phyloP scores from a whole-genome alignment of 1,140 invertebrate species.

The Nylanderia fulva region DNA sequence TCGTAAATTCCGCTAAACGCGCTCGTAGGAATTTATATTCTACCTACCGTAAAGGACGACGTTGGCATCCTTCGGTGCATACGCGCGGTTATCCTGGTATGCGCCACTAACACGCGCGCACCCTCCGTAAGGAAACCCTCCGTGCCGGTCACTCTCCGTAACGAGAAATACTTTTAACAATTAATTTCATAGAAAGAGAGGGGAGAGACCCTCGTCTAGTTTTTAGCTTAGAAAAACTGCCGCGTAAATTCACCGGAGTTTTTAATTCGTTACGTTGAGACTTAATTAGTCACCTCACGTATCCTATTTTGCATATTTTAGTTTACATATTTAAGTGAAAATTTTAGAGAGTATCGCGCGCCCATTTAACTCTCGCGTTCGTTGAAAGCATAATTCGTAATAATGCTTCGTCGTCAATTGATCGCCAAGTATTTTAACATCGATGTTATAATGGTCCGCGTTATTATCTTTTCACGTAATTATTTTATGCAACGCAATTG shows the following conservation, averaged over 20 bases:
- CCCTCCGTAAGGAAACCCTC: not conserved
- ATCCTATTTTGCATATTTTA: slow-evolving; percentile 38
- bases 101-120: slow-evolving; percentile 11
- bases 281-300: slow-evolving; percentile 56
- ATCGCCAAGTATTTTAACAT: not conserved
- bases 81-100: slow-evolving; percentile 66
- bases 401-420: not conserved
- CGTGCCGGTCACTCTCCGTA: slow-evolving; percentile 64
- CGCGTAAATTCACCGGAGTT: slow-evolving; percentile 40
- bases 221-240: slow-evolving; percentile 39
- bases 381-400: too few relatives aligned
- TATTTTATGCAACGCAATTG: not conserved
- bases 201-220: slow-evolving; percentile 2
- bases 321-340: slow-evolving; percentile 4
- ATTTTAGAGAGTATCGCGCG: not conserved
- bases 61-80: slow-evolving; percentile 41
- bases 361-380: too few relatives aligned
- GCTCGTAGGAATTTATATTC: slow-evolving; percentile 75
- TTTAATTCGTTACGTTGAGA: slow-evolving; percentile 45
- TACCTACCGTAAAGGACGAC: slow-evolving; percentile 52
- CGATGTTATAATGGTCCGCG: not conserved
- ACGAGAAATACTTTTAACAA: slow-evolving; percentile 45
- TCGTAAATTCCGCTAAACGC: slow-evolving; percentile 77
- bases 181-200: slow-evolving; percentile 16
- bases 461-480: slow-evolving; percentile 10